Percentiles rank a stretch among this genome's conserved stretches.
phyloP scores from a whole-genome alignment of 2,797 vertebrate genomes.

The Phoebastria nigripes region DNA sequence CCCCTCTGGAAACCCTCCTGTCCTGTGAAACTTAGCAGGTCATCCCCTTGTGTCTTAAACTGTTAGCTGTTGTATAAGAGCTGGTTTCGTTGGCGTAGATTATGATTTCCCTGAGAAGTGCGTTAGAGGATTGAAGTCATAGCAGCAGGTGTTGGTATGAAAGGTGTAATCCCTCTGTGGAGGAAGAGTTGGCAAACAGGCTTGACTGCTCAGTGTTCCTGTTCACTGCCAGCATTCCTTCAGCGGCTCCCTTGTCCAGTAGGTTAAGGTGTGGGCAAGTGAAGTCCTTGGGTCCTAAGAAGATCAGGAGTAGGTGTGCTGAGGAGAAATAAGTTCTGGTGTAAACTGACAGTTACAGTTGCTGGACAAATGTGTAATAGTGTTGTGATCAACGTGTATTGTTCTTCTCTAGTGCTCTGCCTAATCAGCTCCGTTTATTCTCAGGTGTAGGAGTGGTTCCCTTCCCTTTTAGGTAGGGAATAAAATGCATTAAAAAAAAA shows the following conservation, averaged over 20 bases:
- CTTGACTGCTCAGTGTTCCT: background rate
- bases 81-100: fast-evolving
- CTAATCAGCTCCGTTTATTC: background rate
- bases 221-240: background rate
- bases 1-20: background rate
- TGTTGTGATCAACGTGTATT: fast-evolving
- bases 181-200: background rate
- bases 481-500: background rate
- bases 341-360: background rate
- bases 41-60: fast-evolving
- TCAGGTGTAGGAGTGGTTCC: background rate
- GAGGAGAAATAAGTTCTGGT: background rate
- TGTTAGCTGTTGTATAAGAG: fast-evolving
- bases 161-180: background rate
- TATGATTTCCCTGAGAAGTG: background rate
- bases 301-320: background rate
- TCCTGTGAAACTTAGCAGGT: fast-evolving
- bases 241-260: background rate
- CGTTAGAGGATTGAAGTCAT: background rate
- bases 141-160: background rate
- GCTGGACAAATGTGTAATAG: fast-evolving
- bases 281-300: background rate
- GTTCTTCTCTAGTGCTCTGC: background rate
- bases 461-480: background rate
- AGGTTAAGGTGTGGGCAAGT: background rate